These are phyloP conservation scores for Etheostoma cragini DNA, from an alignment of 2,113 vertebrate species.

Conservation along the genomic window DNA sequence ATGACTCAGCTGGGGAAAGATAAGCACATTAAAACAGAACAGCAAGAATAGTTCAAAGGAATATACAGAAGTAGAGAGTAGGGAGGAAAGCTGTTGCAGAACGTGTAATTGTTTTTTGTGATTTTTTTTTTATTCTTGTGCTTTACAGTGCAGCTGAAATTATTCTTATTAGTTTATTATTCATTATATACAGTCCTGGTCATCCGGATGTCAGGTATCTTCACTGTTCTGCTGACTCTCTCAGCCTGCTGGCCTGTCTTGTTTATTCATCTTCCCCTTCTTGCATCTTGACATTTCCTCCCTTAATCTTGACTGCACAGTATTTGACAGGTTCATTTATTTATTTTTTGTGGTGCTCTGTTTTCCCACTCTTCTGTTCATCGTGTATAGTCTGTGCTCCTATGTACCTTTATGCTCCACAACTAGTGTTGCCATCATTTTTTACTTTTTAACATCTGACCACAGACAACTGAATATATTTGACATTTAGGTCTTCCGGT, in stretches of 20 bases:
- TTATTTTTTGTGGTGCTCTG: not conserved
- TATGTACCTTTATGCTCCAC: not conserved
- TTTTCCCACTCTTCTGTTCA: not conserved
- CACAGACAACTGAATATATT: not conserved
- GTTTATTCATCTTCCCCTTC: constrained; percentile 50
- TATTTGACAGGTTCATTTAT: constrained; percentile 46
- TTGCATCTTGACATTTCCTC: constrained; percentile 34
- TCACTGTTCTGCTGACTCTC: constrained; percentile 43
- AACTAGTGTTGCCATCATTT: not conserved
- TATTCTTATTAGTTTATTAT: not conserved
- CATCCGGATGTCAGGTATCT: constrained; percentile 50
- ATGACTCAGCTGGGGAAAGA: constrained; percentile 15
- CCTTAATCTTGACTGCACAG: constrained; percentile 45
- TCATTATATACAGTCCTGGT: constrained; percentile 33
- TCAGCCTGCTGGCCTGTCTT: constrained; percentile 35
- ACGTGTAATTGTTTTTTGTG: not conserved
- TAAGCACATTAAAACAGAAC: not conserved
- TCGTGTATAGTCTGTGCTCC: not conserved
- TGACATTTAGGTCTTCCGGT: not conserved
- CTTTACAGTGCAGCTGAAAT: constrained; percentile 16
- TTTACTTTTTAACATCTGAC: constrained; percentile 2
- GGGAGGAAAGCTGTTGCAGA: not conserved
- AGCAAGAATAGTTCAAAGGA: not conserved
- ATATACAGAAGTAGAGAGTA: not conserved
- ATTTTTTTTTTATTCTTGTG: too few species aligned